Conservation (phyloP, 1,140 invertebrate species). For the Pogonomyrmex californicus region DNA sequence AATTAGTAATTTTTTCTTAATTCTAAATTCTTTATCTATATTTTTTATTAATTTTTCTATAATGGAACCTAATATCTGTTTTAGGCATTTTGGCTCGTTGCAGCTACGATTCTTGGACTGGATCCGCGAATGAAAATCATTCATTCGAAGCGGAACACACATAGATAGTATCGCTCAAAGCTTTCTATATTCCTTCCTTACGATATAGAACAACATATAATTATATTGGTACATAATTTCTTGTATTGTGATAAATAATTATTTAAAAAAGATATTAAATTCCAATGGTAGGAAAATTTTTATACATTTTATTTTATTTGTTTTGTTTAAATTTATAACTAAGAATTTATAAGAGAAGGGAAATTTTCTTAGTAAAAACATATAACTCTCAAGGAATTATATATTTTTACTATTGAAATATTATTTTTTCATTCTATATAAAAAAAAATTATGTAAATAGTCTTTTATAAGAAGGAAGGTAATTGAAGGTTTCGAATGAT, state of each 20-base stretch:
- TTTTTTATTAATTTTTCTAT: not conserved
- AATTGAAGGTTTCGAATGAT: slow-evolving; percentile 34
- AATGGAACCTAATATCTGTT: slow-evolving; percentile 29
- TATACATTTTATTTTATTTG: not conserved
- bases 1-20: not conserved
- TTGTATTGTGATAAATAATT: not conserved
- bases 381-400: not conserved
- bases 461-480: not conserved
- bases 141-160: slow-evolving; percentile 12
- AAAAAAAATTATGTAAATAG: not conserved
- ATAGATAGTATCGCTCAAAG: slow-evolving; percentile 28
- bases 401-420: not conserved
- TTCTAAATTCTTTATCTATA: not conserved
- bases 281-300: not conserved
- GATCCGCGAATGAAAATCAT: slow-evolving; percentile 34
- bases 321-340: not conserved
- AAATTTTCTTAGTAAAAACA: not conserved
- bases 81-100: slow-evolving; percentile 30
- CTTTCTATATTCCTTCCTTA: slow-evolving; percentile 26
- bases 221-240: not conserved
- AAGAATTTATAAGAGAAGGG: not conserved
- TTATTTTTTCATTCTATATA: not conserved
- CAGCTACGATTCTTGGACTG: slow-evolving; percentile 45
- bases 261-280: slow-evolving; percentile 11
- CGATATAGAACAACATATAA: slow-evolving; percentile 1